These are phyloP conservation scores for Crocuta crocuta DNA, from an alignment of 2,113 vertebrate genomes.

Conservation along the genomic window DNA sequence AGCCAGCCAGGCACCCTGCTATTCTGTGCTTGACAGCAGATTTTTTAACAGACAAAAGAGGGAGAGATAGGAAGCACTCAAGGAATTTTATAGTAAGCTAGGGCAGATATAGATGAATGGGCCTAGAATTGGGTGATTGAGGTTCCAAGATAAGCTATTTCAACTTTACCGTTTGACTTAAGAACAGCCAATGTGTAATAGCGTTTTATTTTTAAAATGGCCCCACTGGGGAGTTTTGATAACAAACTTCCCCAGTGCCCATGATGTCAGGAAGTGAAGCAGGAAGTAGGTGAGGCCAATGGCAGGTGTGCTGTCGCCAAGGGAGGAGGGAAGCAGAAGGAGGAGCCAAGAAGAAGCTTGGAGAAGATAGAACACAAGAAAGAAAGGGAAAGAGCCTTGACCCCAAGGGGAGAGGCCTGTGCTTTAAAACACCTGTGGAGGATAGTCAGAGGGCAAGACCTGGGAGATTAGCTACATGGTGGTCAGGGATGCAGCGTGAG, in stretches of 20 bases:
- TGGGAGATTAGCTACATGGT: too few relatives aligned
- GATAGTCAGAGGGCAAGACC: background rate
- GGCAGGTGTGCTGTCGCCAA: background rate
- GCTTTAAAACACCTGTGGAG: background rate
- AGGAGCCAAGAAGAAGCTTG: background rate
- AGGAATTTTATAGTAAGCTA: background rate
- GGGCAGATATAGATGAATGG: background rate
- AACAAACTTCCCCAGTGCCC: background rate
- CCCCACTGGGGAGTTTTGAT: background rate
- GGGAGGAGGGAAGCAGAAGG: background rate
- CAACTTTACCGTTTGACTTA: background rate
- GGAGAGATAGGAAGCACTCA: background rate
- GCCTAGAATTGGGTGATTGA: background rate
- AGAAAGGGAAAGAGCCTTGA: background rate
- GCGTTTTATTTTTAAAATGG: background rate
- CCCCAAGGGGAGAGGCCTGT: background rate
- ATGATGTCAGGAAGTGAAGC: background rate
- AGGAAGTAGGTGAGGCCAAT: background rate
- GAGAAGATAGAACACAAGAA: background rate
- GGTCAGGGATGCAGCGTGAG: too few relatives aligned
- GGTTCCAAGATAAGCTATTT: background rate
- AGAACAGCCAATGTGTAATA: background rate
- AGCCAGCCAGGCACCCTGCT: background rate
- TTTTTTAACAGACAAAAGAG: constrained; percentile 20
- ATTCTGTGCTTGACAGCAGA: background rate